These are phyloP conservation scores for Rhyzopertha dominica DNA, from an alignment of 1,140 invertebrate species.

Conservation along the genomic window DNA sequence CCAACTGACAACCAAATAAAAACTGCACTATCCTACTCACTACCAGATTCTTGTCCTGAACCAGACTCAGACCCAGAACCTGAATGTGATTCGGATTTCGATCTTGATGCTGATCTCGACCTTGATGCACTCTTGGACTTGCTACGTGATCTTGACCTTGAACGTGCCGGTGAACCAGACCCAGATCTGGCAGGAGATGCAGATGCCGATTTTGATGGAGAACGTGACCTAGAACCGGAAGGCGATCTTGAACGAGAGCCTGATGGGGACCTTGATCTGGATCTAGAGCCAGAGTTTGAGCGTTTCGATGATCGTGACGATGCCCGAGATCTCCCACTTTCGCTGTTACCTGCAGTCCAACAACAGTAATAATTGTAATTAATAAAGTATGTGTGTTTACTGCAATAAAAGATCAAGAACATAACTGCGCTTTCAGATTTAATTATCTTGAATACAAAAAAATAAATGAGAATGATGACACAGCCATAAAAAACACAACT, in stretches of 20 bases:
- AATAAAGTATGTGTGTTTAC: no score
- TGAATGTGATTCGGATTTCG: constrained; percentile 32
- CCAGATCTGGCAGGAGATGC: constrained; percentile 28
- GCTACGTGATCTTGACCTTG: constrained; percentile 24
- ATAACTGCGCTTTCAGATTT: no score
- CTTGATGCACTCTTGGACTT: constrained; percentile 25
- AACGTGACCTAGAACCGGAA: constrained; percentile 41
- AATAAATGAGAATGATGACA: no score
- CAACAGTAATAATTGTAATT: no score
- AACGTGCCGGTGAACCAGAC: constrained; percentile 32
- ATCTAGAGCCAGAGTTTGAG: constrained; percentile 32
- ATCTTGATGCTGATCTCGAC: constrained; percentile 28
- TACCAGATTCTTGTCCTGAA: constrained; percentile 26
- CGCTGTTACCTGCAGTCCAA: no score
- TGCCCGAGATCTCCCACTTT: constrained; percentile 10
- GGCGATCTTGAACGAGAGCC: constrained; percentile 39
- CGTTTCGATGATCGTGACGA: constrained; percentile 27
- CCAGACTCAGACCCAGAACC: constrained; percentile 40
- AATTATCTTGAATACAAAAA: no score
- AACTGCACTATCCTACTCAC: no score
- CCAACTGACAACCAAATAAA: no score
- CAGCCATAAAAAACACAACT: no score
- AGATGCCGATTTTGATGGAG: constrained; percentile 29
- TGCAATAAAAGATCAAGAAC: no score
- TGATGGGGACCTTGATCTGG: constrained; percentile 39